phyloP scores from a whole-genome alignment of 1,140 invertebrate genomes.

The Brachystomella parvula region DNA sequence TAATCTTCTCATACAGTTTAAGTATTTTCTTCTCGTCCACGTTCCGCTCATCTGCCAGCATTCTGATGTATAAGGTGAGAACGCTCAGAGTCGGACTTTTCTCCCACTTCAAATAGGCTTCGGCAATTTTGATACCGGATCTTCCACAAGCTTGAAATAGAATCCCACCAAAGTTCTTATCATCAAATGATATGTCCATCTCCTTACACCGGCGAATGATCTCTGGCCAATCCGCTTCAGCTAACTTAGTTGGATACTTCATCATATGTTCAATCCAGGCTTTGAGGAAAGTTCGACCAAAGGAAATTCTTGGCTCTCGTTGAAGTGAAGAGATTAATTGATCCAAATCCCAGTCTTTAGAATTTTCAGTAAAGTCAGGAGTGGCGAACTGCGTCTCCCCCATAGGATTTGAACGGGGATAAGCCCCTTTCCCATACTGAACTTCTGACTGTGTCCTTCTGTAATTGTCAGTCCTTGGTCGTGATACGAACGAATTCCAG shows the following conservation, averaged over 20 bases:
- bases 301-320: not conserved
- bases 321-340: not conserved
- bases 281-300: not conserved
- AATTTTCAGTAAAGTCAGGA: constrained; percentile 5
- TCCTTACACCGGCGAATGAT: constrained; percentile 34
- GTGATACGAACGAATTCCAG: not conserved
- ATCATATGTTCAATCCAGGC: not conserved
- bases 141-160: constrained; percentile 48
- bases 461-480: not conserved
- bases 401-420: not conserved
- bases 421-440: not conserved
- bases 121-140: constrained; percentile 44
- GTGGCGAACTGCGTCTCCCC: too few relatives aligned
- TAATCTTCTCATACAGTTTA: constrained; percentile 48
- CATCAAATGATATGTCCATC: constrained; percentile 41
- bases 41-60: constrained; percentile 11
- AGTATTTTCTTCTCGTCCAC: constrained; percentile 51
- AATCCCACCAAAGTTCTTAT: constrained; percentile 50
- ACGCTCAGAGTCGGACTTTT: constrained; percentile 45
- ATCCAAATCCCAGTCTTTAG: not conserved
- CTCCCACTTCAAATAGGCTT: constrained; percentile 50
- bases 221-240: constrained; percentile 31
- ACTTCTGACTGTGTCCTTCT: too few relatives aligned
- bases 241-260: not conserved
- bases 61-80: constrained; percentile 17